A percentile compares a stretch with the other conserved stretches of the same genome.
phyloP scores from a whole-genome alignment of 2,888 invertebrate species.

The Esperia sulphurella region DNA sequence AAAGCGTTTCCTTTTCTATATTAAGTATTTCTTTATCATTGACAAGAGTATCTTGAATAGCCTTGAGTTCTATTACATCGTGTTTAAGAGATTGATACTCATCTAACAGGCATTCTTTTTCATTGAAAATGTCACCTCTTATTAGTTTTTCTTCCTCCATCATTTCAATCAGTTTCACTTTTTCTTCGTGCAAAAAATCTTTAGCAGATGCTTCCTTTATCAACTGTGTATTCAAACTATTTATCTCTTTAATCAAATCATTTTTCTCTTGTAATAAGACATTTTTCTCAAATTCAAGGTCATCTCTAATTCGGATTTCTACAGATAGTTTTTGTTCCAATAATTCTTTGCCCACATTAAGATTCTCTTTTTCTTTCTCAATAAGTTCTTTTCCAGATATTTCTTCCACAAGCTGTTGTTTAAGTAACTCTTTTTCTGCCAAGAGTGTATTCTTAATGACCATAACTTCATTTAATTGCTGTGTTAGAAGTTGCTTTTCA shows the following conservation, averaged over 20 bases:
- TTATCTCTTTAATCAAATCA: conserved; percentile 7
- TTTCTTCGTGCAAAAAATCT: conserved; percentile 12
- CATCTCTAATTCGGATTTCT: conserved; percentile 1
- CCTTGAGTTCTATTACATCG: conserved; percentile 11
- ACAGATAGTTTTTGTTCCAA: not conserved
- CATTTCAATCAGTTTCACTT: conserved; percentile 13
- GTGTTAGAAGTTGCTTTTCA: conserved; percentile 10
- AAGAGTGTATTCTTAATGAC: conserved; percentile 8
- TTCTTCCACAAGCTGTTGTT: conserved; percentile 38
- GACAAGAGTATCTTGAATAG: conserved; percentile 16
- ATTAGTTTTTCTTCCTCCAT: conserved; percentile 19
- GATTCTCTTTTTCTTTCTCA: conserved; percentile 33
- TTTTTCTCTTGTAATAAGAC: conserved; percentile 8
- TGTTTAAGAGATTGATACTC: conserved; percentile 4
- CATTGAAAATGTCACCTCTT: conserved; percentile 13
- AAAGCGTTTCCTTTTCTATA: conserved; percentile 24
- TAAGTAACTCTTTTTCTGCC: conserved; percentile 36
- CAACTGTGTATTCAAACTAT: conserved; percentile 12
- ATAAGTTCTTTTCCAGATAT: conserved; percentile 29
- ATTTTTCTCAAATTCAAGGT: conserved; percentile 14
- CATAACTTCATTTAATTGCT: not conserved
- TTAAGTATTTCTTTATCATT: conserved; percentile 22
- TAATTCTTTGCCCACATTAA: not conserved
- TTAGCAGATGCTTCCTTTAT: conserved; percentile 15
- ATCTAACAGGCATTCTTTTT: conserved; percentile 10